phyloP scores from a whole-genome alignment of 2,888 invertebrate genomes.

The Taphrorychus bicolor region DNA sequence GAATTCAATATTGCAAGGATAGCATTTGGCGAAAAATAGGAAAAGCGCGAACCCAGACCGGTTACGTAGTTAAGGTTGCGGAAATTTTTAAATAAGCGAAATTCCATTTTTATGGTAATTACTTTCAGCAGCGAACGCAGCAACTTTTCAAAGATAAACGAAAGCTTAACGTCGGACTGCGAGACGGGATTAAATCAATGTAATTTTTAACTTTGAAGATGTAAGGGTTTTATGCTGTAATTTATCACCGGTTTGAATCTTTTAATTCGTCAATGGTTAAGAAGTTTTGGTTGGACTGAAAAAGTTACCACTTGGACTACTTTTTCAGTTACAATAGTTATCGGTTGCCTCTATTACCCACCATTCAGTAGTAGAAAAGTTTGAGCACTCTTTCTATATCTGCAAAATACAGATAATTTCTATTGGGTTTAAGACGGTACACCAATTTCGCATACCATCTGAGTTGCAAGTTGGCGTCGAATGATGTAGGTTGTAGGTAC shows the following conservation, averaged over 20 bases:
- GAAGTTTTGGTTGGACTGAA: too few species aligned
- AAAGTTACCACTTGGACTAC: too few species aligned
- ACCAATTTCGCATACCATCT: too few species aligned
- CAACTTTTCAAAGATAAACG: conserved; percentile 7
- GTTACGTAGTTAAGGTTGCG: not conserved
- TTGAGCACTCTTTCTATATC: too few species aligned
- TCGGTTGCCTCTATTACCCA: too few species aligned
- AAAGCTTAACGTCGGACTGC: not conserved
- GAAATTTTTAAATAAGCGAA: conserved; percentile 3
- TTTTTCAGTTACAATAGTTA: too few species aligned
- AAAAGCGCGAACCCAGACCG: not conserved
- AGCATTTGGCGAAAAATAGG: not conserved
- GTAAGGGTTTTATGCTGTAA: not conserved
- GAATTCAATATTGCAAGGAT: not conserved
- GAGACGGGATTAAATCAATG: conserved; percentile 4
- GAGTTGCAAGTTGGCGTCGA: too few species aligned
- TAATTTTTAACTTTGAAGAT: conserved; percentile 4
- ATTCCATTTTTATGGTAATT: conserved; percentile 7
- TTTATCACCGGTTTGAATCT: not conserved
- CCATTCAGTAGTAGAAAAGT: too few species aligned
- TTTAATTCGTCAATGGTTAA: too few species aligned
- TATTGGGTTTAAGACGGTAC: too few species aligned
- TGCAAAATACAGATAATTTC: too few species aligned
- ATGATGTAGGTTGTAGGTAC: too few species aligned
- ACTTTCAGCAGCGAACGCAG: not conserved